These are phyloP conservation scores for Rattus norvegicus DNA, from an alignment of 2,113 vertebrate genomes.

Conservation along the genomic window DNA sequence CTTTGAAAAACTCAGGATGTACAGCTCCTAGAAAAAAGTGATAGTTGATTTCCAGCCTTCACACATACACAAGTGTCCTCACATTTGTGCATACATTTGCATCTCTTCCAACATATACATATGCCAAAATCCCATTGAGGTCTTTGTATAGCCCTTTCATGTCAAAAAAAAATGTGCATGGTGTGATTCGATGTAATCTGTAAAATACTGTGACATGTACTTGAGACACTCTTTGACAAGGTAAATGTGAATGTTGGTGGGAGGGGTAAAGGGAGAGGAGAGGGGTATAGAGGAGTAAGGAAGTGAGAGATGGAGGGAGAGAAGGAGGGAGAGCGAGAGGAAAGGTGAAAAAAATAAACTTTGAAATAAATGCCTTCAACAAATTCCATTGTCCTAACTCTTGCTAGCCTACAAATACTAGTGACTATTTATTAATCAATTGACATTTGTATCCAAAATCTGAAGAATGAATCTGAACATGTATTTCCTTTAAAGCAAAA, in stretches of 20 bases:
- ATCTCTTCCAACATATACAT: not conserved
- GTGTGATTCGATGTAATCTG: not conserved
- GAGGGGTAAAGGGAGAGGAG: not conserved
- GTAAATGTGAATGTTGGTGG: no score
- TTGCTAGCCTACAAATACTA: not conserved
- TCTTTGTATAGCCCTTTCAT: not conserved
- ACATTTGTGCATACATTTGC: not conserved
- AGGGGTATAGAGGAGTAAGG: no score
- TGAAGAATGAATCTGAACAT: not conserved
- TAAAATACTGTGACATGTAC: not conserved
- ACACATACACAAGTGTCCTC: not conserved
- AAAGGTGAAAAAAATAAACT: not conserved
- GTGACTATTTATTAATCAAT: not conserved
- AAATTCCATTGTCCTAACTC: not conserved
- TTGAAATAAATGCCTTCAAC: not conserved
- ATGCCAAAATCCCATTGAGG: not conserved
- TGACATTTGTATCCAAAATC: not conserved
- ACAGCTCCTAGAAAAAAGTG: not conserved
- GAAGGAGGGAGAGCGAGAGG: not conserved
- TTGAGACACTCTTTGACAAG: not conserved
- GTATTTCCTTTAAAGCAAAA: slow-evolving; percentile 30
- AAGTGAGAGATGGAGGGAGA: not conserved
- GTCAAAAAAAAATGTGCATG: not conserved
- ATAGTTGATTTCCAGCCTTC: not conserved
- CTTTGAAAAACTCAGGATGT: not conserved